Base-by-base conservation (phyloP, 2,797 vertebrate species). In the Coregonus suidteri region DNA sequence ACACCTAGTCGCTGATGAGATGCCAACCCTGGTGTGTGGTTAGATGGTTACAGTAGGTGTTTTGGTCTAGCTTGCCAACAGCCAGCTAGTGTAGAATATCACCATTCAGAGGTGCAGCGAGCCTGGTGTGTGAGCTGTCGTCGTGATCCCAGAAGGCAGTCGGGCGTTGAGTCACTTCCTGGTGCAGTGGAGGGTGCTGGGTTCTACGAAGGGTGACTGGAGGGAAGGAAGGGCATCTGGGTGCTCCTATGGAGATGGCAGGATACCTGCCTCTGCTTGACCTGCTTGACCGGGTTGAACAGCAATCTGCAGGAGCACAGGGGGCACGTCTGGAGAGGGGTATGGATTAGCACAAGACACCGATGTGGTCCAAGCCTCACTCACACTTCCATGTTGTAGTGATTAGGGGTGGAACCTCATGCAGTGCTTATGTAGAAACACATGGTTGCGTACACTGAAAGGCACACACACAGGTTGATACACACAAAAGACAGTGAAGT, bases 281-380 rank as follows among this genome's bases (percentile, higher is more conserved):
- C 6, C 82, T 75, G 81, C 80, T 81, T 81, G 81, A 79, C 78
- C 82, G 79, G 83, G 74, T 87, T 85, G 78, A 86, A 80, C 84
- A 80, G 77, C 80, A 82, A 84, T 87, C 82, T 87, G 85, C 77
- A 77, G 77, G 54, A 80, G 41, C 79, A 76, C 77, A 70, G 25
- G 56, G 51, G 64, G 47, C 25, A 71, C 65, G 47, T 31, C 69
- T 80, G 71, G 83, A 30, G 25, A 11, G 75, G 30, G 1, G 15
- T 5, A 11, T 11, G 18, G 18, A 59, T 59, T 18, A 20, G 1
- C 18, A 6, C 56, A 59, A 1, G 18, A 11, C 41, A 47, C 41
- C 2, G 9, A 47, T 59, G 56, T 18, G 56, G n/a, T 59, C 18
- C 15, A 59, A n/a, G 56, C 18, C 16, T 59, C 54, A 59, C 56